phyloP scores from a whole-genome alignment of 1,140 invertebrate species.

The Bombus consobrinus region DNA sequence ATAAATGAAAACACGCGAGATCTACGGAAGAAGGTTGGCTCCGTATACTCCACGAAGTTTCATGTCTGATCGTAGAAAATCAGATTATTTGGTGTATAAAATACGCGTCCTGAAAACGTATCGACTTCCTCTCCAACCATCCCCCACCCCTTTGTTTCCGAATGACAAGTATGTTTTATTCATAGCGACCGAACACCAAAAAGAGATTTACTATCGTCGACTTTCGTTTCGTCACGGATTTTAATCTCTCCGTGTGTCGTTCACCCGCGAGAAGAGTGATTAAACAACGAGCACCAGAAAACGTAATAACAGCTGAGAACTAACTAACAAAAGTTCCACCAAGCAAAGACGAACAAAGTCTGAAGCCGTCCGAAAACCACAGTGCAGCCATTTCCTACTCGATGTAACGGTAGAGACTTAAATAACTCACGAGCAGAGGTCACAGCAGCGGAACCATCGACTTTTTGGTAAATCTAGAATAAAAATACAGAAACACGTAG shows the following conservation, averaged over 20 bases:
- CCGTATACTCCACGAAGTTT: background rate
- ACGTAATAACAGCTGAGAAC: background rate
- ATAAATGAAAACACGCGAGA: constrained; percentile 17
- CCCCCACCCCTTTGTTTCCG: constrained; percentile 19
- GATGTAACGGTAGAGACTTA: background rate
- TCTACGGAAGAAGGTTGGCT: background rate
- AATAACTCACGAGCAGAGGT: constrained; percentile 2
- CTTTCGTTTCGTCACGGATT: constrained; percentile 2
- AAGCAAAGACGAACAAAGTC: background rate
- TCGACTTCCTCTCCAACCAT: constrained; percentile 21
- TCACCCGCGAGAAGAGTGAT: background rate
- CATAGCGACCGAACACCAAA: constrained; percentile 5
- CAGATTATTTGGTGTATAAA: constrained; percentile 35
- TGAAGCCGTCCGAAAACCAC: too few species aligned
- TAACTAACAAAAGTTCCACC: background rate
- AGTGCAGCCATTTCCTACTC: background rate
- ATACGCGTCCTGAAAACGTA: constrained; percentile 54
- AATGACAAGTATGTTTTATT: constrained; percentile 58
- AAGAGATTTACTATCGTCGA: constrained; percentile 28
- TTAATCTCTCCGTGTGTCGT: background rate
- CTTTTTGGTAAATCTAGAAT: background rate
- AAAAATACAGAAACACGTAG: background rate
- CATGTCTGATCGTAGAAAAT: constrained; percentile 24
- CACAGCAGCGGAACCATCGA: background rate
- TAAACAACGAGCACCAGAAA: background rate